These are phyloP conservation scores for Pseudorhombus dupliciocellatus DNA, from an alignment of 2,113 vertebrate species.

Conservation along the genomic window DNA sequence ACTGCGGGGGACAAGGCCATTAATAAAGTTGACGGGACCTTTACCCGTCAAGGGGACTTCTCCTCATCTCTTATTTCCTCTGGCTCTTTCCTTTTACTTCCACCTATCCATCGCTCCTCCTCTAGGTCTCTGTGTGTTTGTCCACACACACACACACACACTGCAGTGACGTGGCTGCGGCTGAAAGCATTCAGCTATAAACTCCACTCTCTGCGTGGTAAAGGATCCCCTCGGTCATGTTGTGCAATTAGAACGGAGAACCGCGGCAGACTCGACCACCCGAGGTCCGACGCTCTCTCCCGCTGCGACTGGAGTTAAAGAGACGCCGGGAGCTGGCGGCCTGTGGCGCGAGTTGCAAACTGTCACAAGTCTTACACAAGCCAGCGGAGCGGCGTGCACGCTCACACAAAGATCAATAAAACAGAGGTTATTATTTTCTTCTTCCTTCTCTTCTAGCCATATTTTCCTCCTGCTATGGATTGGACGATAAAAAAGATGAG, in stretches of 20 bases:
- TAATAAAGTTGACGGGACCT: slow-evolving; percentile 61
- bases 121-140: slow-evolving; percentile 30
- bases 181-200: slow-evolving; percentile 11
- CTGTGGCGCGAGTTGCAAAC: slow-evolving; percentile 39
- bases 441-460: neutral
- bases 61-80: slow-evolving; percentile 8
- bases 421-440: neutral
- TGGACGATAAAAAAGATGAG: slow-evolving; percentile 6
- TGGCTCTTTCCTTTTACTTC: slow-evolving; percentile 9
- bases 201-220: slow-evolving; percentile 33
- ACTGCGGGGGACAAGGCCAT: slow-evolving; percentile 39
- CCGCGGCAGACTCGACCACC: neutral
- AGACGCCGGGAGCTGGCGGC: slow-evolving; percentile 33
- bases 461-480: neutral
- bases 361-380: slow-evolving; percentile 58
- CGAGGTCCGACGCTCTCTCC: neutral
- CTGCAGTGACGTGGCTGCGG: slow-evolving; percentile 22
- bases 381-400: slow-evolving; percentile 41
- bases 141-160: neutral
- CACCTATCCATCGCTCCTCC: slow-evolving; percentile 13
- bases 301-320: slow-evolving; percentile 11
- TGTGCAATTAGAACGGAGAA: slow-evolving; percentile 39
- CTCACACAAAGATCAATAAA: slow-evolving; percentile 19
- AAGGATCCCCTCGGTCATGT: slow-evolving; percentile 24
- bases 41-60: slow-evolving; percentile 38